phyloP scores from a whole-genome alignment of 2,797 vertebrate species.

The Gambusia yucatana region DNA sequence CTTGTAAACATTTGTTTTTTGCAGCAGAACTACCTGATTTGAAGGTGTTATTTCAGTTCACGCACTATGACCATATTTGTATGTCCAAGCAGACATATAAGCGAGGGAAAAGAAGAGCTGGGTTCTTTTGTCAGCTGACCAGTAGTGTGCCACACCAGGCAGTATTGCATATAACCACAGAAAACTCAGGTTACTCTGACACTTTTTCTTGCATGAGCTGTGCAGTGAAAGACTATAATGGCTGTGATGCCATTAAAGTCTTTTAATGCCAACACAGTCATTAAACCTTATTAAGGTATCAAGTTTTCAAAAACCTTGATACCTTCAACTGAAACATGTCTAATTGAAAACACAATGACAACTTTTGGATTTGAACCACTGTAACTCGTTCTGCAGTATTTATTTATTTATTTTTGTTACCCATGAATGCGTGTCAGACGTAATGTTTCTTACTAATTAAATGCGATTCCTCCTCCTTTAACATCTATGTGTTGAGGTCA shows the following conservation, averaged over 20 bases:
- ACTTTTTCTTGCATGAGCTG: not conserved
- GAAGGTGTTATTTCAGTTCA: not conserved
- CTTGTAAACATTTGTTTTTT: not conserved
- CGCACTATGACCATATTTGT: not conserved
- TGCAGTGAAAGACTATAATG: not conserved
- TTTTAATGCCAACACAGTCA: no score
- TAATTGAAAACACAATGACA: constrained; percentile 16
- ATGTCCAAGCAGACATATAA: not conserved
- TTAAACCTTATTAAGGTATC: no score
- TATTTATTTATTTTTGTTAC: constrained; percentile 59
- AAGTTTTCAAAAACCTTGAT: no score
- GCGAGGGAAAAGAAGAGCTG: not conserved
- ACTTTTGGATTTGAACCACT: constrained; percentile 37
- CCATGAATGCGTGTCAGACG: constrained; percentile 64
- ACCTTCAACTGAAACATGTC: not conserved
- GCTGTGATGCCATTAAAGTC: not conserved
- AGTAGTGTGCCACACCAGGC: not conserved
- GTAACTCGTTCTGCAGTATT: constrained; percentile 56
- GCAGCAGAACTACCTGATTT: not conserved
- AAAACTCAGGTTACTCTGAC: not conserved
- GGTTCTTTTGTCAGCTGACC: not conserved
- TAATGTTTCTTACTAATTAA: constrained; percentile 72
- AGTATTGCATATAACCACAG: not conserved
- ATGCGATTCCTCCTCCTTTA: constrained; percentile 68
- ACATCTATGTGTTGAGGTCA: constrained; percentile 71